Evolutionary conservation across 2,797 vertebrate genomes (phyloP).

Genomic region (Psittacula echo): DNA sequence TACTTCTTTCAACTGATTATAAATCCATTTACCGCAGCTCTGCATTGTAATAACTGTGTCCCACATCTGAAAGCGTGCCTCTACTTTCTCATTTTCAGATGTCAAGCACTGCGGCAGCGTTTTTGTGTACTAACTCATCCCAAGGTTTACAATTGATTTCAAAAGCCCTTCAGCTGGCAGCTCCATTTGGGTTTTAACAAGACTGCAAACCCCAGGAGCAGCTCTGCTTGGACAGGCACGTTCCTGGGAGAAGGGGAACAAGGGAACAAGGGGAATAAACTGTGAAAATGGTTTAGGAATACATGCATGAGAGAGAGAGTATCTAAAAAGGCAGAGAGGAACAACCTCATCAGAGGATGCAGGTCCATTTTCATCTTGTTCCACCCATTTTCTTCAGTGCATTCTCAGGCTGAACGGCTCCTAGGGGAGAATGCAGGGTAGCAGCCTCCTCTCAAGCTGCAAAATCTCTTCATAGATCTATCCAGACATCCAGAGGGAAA

Average conservation of each 20-base stretch:
- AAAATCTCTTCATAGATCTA: neutral
- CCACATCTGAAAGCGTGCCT: neutral
- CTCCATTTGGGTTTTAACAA: neutral
- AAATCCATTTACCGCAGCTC: neutral
- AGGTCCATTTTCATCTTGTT: neutral
- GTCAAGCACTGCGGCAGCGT: neutral
- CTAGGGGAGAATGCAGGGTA: neutral
- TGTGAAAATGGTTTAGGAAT: neutral
- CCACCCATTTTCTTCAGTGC: neutral
- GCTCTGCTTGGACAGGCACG: neutral
- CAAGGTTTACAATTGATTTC: neutral
- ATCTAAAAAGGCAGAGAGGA: neutral
- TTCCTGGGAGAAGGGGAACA: neutral
- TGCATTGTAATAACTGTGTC: neutral
- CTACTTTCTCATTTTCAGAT: neutral
- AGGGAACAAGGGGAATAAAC: neutral
- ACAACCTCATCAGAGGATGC: neutral
- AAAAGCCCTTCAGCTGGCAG: neutral
- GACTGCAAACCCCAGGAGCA: neutral
- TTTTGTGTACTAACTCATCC: neutral
- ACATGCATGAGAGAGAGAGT: neutral
- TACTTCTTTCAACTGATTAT: neutral
- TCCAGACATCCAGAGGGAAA: slow-evolving; percentile 14
- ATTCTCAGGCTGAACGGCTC: neutral
- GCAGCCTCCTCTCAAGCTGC: neutral